Evolutionary conservation across 2,888 invertebrate genomes (phyloP), one percentile per base, ranked within the genome.

Genomic region (Ectemnius continuus): DNA sequence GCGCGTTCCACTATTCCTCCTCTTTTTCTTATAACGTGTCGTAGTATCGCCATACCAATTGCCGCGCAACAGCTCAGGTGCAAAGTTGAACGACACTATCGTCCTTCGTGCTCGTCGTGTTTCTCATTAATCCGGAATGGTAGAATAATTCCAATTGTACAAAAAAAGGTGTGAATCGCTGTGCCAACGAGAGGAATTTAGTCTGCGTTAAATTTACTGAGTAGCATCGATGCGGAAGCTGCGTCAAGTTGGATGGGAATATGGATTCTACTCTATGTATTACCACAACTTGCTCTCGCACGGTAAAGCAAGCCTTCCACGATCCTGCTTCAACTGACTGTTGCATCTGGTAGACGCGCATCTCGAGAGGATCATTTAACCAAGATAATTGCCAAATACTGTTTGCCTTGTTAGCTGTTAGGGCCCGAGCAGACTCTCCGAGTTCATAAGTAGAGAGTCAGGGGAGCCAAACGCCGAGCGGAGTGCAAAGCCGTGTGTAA

Each of bases 311-410:
- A 26, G 23, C 23, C 23, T 23, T 23, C 2, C 23, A 23, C 64
- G 28, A 65, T 68, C 65, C 52, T 58, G 45, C 69, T 52, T 56
- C 72, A 63, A 65, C 60, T 56, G 70, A 48, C 45, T 57, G 69
- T 62, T 77, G 78, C 69, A 81, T 76, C 61, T 72, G 70, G 69
- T 73, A 76, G 66, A 62, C 70, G 73, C 70, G 73, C 68, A 74
- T 85, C 84, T 85, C 82, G 73, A 72, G 82, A 82, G 84, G 85
- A 88, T 88, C 88, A 87, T 88, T 88, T 86, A 87, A 88, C 87
- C 84, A 80, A 84, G 82, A 89, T 91, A 90, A 90, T 91, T 90
- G 87, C 89, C 89, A 86, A 89, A 90, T 90, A 90, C 90, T 89
- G 89, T 90, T 89, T 88, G 87, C 86, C 89, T 89, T 88, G 90